Evolutionary conservation across 2,797 vertebrate species (phyloP).

Genomic region (Chloroceryle inda): DNA sequence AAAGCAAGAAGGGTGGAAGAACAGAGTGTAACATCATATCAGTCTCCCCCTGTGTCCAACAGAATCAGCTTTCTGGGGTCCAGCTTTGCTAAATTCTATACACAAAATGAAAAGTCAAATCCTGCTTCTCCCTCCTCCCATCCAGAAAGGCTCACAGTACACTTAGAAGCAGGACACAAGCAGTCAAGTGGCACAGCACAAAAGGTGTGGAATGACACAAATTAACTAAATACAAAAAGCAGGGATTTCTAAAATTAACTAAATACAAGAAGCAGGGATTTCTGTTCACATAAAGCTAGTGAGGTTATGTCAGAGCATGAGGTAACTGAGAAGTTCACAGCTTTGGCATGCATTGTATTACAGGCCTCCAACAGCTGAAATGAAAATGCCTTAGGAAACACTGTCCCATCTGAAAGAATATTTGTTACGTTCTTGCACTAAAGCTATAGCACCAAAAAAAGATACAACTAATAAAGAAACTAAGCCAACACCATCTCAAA

Average conservation of each 20-base stretch:
- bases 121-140: neutral
- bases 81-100: neutral
- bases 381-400: neutral
- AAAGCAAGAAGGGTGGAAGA: neutral
- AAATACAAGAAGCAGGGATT: neutral
- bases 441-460: neutral
- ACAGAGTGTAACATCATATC: neutral
- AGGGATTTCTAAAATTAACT: neutral
- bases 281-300: neutral
- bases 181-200: neutral
- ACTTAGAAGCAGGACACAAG: neutral
- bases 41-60: neutral
- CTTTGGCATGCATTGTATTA: neutral
- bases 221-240: neutral
- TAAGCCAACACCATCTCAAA: neutral
- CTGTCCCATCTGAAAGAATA: neutral
- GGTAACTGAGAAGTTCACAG: neutral
- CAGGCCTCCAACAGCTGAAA: neutral
- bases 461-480: neutral
- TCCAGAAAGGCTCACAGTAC: neutral
- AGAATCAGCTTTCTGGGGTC: neutral
- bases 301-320: neutral
- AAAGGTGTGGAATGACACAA: neutral
- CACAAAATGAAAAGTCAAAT: neutral
- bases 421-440: neutral